phyloP scores from a whole-genome alignment of 1,140 invertebrate genomes.

The Vollenhovia emeryi region DNA sequence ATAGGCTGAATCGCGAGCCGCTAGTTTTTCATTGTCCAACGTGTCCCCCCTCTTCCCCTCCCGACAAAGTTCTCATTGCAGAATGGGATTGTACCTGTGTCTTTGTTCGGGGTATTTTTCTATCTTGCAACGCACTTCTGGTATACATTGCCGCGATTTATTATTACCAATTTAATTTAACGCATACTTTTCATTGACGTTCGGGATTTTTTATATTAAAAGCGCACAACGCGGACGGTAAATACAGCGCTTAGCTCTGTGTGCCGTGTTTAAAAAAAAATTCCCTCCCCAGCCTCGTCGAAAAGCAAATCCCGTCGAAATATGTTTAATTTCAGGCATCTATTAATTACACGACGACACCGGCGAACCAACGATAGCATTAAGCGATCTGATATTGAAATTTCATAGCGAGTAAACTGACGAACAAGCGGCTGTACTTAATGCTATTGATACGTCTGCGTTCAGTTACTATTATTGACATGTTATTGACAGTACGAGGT shows the following conservation, averaged over 20 bases:
- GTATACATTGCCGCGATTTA: not conserved
- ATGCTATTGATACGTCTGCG: not conserved
- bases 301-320: not conserved
- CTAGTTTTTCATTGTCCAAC: constrained; percentile 18
- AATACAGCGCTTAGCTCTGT: not conserved
- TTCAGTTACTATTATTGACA: constrained; percentile 18
- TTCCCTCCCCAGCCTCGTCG: not conserved
- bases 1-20: constrained; percentile 51
- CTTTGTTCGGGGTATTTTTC: not conserved
- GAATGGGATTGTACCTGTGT: not conserved
- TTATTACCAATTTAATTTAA: constrained; percentile 14
- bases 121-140: not conserved
- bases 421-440: not conserved
- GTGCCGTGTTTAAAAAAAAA: not conserved
- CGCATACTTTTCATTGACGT: not conserved
- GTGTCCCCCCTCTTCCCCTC: constrained; percentile 47
- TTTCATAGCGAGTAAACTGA: not conserved
- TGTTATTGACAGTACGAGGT: not conserved
- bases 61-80: constrained; percentile 1
- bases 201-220: not conserved
- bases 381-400: not conserved
- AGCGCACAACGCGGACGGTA: not conserved
- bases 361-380: not conserved
- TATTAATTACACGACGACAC: not conserved
- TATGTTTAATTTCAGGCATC: not conserved